phyloP scores from a whole-genome alignment of 2,888 invertebrate species.

The Andrena bucephala region DNA sequence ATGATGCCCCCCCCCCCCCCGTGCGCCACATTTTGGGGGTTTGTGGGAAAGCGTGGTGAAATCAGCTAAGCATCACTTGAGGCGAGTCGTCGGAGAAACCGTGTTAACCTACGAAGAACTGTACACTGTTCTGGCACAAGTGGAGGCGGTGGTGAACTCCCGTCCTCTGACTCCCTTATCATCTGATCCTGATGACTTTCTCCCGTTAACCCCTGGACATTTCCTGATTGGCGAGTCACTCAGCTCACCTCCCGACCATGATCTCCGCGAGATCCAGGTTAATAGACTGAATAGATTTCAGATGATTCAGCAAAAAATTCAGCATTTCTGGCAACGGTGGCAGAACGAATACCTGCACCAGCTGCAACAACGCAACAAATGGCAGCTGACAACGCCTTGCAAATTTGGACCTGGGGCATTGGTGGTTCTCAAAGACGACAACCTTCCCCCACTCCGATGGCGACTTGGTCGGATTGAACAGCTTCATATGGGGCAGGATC shows the following conservation, averaged over 20 bases:
- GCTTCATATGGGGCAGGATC: conserved; percentile 37
- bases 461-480: conserved; percentile 23
- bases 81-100: not conserved
- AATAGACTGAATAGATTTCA: conserved; percentile 40
- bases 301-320: conserved; percentile 47
- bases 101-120: not conserved
- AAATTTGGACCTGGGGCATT: not conserved
- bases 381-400: rapidly evolving
- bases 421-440: conserved; percentile 38
- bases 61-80: not conserved
- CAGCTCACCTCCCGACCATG: not conserved
- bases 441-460: conserved; percentile 40
- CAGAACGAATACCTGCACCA: conserved; percentile 36
- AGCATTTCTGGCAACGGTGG: conserved; percentile 70
- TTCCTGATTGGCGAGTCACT: not conserved
- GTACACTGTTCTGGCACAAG: not conserved
- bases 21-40: not conserved
- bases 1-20: not conserved
- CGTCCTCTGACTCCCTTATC: conserved; percentile 11
- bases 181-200: not conserved
- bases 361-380: conserved; percentile 42
- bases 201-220: not conserved
- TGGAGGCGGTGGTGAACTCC: conserved; percentile 15
- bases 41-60: conserved; percentile 12
- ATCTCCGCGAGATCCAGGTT: rapidly evolving